Evolutionary conservation across 2,888 invertebrate species (phyloP), one percentile per base, ranked within the genome.

Genomic region (Cenopis cana): DNA sequence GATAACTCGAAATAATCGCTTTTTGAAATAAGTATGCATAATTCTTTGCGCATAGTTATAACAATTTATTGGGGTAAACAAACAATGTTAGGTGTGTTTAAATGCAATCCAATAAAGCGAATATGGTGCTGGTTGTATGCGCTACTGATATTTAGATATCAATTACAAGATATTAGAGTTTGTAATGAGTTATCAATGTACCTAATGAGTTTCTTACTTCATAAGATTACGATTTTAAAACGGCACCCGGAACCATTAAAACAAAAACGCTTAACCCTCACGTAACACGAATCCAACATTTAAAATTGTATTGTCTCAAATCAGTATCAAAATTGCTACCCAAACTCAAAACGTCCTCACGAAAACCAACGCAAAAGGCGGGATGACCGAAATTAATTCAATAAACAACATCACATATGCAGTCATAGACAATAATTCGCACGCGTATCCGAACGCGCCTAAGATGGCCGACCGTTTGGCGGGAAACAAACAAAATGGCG

Each of bases 341-440:
- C 82, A 81, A 78, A 79, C 81, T 59, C 46, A 50, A 33, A 29
- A 8, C 46, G 18, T 56, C 49, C 36, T 41, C 41, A 36, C 24
- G 77, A 82, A 79, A 81, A 81, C 81, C 75, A 75, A 81, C 80
- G 77, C 80, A 80, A 84, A 86, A 85, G 86, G 86, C 83, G 60
- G 46, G 85, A 87, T 86, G 83, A 85, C 86, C 88, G 84, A 90
- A 91, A 93, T 92, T 92, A 92, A 92, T 91, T 88, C 89, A 88
- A 92, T 92, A 92, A 92, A 91, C 90, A 91, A 92, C 87, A 89
- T 90, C 90, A 88, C 91, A 91, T 89, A 91, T 90, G 91, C 89
- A 89, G 82, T 82, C 83, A 86, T 84, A 85, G 88, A 89, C 91
- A 89, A 93, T 93, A 92, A 91, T 92, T 91, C 84, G 91, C 92